Evolutionary conservation across 2,797 vertebrate genomes (phyloP), one percentile per base, ranked within the genome.

Genomic region (Macrochelys suwanniensis): DNA sequence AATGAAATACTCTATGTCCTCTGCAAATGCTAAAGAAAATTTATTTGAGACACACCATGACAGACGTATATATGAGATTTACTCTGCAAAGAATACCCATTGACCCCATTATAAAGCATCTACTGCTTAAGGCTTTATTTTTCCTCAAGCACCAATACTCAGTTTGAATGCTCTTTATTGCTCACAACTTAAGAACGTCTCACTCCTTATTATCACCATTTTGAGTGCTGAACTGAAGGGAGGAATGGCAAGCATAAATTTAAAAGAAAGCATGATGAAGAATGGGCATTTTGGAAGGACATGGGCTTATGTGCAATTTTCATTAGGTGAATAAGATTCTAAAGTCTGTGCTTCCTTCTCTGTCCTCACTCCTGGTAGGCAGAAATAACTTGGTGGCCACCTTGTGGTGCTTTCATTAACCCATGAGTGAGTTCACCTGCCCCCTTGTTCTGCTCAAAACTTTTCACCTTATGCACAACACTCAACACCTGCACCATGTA

Each of bases 381-480:
- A 85, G 54, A 56, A 82, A 57, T 92, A 87, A 56, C 7, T 77
- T 3, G 7, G 68, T 85, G 31, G 21, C 15, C 16, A 49, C 65
- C 68, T 59, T 82, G 19, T 45, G n/a, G 31, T 11, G 10, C 3
- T 85, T 8, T 26, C 23, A 6, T 2, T 5, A 11, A 85, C n/a
- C 5, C 85, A 1, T 0, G 57, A 33, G 3, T 31, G 51, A 71
- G 21, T 7, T 86, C 6, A 3, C 4, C 33, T 56, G 37, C 1
- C 2, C 9, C 77, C 5, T 50, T 94, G 7, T 85, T 91, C 37
- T 78, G 17, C 61, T 74, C 47, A 53, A 0, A 1, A 1, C 50
- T 21, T 74, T 87, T 77, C 2, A 0, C n/a, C 42, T 42, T 28
- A 33, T 13, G 7, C 3, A 5, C 71, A 5, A 15, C 6, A 5